Evolutionary conservation across 2,797 vertebrate species (phyloP).

Genomic region (Kryptolebias ocellatus): DNA sequence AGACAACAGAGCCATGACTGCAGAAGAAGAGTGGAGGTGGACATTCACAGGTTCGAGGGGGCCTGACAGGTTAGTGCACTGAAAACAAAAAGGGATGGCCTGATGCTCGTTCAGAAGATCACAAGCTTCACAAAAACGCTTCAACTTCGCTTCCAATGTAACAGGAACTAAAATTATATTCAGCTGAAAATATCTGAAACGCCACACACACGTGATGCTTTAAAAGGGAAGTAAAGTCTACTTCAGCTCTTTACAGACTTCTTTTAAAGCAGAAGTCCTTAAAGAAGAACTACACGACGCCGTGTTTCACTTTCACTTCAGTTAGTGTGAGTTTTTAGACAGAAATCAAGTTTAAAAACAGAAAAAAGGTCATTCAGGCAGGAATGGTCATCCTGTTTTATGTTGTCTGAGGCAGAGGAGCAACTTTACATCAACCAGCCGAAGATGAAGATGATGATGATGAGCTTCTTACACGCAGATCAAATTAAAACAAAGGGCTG

Average conservation of each 20-base stretch:
- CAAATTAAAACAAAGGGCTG: neutral
- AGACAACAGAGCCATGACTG: slow-evolving; percentile 51
- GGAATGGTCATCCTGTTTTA: neutral
- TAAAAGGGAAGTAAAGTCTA: slow-evolving; percentile 12
- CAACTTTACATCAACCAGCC: slow-evolving; percentile 13
- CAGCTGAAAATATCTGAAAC: slow-evolving; percentile 8
- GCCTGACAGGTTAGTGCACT: slow-evolving; percentile 42
- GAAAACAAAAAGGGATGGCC: slow-evolving; percentile 34
- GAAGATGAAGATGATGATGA: slow-evolving; percentile 6
- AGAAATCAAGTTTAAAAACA: slow-evolving; percentile 10
- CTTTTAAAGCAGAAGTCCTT: neutral
- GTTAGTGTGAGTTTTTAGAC: slow-evolving; percentile 5
- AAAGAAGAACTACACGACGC: slow-evolving; percentile 7
- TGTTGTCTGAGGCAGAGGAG: slow-evolving; percentile 40
- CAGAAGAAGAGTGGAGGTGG: slow-evolving; percentile 16
- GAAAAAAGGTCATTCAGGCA: slow-evolving; percentile 5
- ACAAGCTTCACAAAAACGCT: slow-evolving; percentile 3
- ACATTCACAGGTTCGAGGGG: slow-evolving; percentile 59
- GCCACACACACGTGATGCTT: neutral
- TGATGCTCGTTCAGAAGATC: slow-evolving; percentile 7
- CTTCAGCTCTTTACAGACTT: slow-evolving; percentile 11
- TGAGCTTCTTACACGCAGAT: slow-evolving; percentile 10
- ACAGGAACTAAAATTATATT: slow-evolving; percentile 12
- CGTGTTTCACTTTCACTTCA: slow-evolving; percentile 10
- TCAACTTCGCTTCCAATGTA: slow-evolving; percentile 19